Evolutionary conservation across 2,888 invertebrate species (phyloP).

Genomic region (Schizotus pectinicornis): DNA sequence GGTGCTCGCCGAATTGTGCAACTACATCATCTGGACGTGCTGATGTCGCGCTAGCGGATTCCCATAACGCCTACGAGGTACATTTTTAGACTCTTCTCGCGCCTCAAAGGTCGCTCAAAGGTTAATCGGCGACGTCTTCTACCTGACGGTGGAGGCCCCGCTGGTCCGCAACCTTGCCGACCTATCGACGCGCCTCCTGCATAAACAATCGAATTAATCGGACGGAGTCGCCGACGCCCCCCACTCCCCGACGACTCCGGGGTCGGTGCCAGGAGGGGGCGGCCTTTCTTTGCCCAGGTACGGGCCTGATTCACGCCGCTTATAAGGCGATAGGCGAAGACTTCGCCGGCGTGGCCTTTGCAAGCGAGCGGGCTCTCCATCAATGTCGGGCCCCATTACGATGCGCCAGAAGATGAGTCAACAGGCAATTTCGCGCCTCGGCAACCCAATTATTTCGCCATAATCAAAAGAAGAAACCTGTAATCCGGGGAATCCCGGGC

Average conservation of each 20-base stretch:
- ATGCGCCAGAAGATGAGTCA: too few species aligned
- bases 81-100: constrained; percentile 41
- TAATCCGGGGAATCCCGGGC: too few species aligned
- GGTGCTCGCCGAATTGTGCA: constrained; percentile 1
- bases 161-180: neutral
- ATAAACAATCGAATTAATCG: too few species aligned
- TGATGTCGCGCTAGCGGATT: constrained; percentile 25
- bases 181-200: neutral
- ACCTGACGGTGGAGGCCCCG: neutral
- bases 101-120: constrained; percentile 40
- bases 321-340: too few species aligned
- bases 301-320: too few species aligned
- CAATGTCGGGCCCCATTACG: too few species aligned
- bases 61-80: constrained; percentile 40
- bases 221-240: constrained; percentile 9
- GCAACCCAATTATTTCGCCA: too few species aligned
- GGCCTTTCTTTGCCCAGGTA: neutral
- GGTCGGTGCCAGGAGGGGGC: constrained; percentile 11
- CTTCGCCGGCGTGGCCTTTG: too few species aligned
- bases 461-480: too few species aligned
- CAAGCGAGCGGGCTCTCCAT: too few species aligned
- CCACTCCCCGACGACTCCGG: constrained; percentile 7
- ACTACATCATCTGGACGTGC: constrained; percentile 6
- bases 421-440: too few species aligned
- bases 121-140: constrained; percentile 30